Percentiles rank a stretch among this genome's conserved stretches.
phyloP scores from a whole-genome alignment of 2,113 vertebrate genomes.

The Halcyon malimbica region DNA sequence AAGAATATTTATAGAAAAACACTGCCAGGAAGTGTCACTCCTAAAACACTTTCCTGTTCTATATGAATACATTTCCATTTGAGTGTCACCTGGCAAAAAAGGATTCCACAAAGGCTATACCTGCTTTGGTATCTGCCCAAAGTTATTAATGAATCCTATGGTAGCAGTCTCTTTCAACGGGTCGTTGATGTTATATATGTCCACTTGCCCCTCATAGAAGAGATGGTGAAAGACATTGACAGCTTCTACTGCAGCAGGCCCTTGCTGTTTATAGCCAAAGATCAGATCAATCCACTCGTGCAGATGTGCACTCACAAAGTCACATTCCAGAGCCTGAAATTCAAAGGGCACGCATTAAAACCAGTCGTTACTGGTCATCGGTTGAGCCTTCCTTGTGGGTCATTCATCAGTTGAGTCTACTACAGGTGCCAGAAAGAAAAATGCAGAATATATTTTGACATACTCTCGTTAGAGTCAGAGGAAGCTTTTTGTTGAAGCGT shows the following conservation, averaged over 20 bases:
- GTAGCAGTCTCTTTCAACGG: conserved; percentile 98
- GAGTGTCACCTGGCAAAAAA: not conserved
- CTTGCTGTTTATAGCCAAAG: conserved; percentile 98
- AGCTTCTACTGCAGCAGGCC: conserved; percentile 93
- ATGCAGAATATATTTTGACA: not conserved
- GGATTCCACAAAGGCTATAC: conserved; percentile 41
- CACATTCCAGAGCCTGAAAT: conserved; percentile 93
- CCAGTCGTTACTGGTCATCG: fast-evolving
- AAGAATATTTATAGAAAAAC: not conserved
- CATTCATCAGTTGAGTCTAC: not conserved
- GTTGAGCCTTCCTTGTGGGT: not conserved
- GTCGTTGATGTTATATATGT: conserved; percentile 99
- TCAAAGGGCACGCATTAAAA: conserved; percentile 31
- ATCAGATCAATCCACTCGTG: conserved; percentile 99
- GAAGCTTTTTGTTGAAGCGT: not conserved
- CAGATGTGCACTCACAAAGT: conserved; percentile 95
- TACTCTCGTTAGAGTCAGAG: not conserved
- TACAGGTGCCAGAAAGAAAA: conserved; percentile 38
- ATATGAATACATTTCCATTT: not conserved
- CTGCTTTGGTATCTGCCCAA: conserved; percentile 99
- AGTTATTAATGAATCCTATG: conserved; percentile 99
- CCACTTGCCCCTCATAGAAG: conserved; percentile 98
- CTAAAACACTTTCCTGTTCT: not conserved
- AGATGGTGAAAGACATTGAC: conserved; percentile 99
- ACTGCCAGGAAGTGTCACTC: not conserved